These are phyloP conservation scores for Apodemia zela DNA, from an alignment of 2,888 invertebrate species.

Conservation along the genomic window DNA sequence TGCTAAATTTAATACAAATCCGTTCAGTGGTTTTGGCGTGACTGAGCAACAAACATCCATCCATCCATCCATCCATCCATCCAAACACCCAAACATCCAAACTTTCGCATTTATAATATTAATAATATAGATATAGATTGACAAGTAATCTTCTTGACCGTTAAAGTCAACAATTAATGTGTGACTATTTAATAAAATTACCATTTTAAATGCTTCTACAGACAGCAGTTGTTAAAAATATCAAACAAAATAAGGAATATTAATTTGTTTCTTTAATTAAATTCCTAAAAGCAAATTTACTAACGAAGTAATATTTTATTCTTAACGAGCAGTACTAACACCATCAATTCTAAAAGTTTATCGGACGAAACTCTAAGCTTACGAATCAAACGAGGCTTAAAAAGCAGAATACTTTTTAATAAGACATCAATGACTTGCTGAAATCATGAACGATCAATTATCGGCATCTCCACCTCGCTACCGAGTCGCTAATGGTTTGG, in stretches of 20 bases:
- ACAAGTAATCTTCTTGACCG: too few species aligned
- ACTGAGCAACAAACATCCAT: too few species aligned
- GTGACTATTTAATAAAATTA: not conserved
- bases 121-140: too few species aligned
- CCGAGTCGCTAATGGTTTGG: conserved; percentile 27
- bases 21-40: too few species aligned
- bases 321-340: conserved; percentile 6
- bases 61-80: too few species aligned
- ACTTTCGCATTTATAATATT: too few species aligned
- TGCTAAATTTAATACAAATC: too few species aligned
- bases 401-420: conserved; percentile 31
- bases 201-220: not conserved
- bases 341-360: conserved; percentile 7
- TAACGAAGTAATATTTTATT: conserved; percentile 1
- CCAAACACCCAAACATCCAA: too few species aligned
- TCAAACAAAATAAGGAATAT: not conserved
- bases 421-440: conserved; percentile 35
- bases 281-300: not conserved
- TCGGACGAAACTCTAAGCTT: conserved; percentile 5
- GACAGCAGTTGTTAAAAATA: not conserved
- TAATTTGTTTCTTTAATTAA: conserved; percentile 4
- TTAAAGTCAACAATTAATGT: not conserved
- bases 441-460: conserved; percentile 33
- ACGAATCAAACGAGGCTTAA: conserved; percentile 24
- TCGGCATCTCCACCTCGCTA: conserved; percentile 22